Conservation (phyloP, 2,797 vertebrate genomes). For the Anguilla pacifica region DNA sequence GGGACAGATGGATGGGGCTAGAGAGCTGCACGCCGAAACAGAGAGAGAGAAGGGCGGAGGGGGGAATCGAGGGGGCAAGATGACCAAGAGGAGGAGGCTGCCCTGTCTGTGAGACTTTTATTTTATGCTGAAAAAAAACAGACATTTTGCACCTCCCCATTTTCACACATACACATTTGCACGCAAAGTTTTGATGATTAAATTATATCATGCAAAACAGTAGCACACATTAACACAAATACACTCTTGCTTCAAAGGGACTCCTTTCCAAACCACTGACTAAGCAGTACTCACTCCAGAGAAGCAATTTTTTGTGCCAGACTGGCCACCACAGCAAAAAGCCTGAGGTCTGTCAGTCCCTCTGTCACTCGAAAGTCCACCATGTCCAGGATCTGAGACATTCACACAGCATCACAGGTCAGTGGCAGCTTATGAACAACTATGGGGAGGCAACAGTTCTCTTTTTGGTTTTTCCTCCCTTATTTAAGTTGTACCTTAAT, state of each 20-base stretch:
- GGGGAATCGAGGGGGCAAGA: background rate
- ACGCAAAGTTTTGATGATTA: background rate
- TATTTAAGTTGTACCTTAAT: background rate
- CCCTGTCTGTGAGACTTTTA: background rate
- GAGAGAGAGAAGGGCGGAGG: conserved; percentile 38
- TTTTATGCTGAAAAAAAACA: background rate
- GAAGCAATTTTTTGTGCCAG: conserved; percentile 88
- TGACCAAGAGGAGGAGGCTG: background rate
- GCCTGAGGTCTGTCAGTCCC: conserved; percentile 88
- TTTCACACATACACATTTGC: background rate
- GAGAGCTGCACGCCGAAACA: conserved; percentile 47
- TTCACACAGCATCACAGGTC: conserved; percentile 46
- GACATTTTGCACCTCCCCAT: conserved; percentile 47
- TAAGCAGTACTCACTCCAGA: conserved; percentile 82
- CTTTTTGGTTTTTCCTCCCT: background rate
- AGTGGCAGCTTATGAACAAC: background rate
- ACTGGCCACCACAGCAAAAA: conserved; percentile 88
- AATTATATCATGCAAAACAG: background rate
- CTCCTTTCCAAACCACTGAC: conserved; percentile 71
- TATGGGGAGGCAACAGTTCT: background rate
- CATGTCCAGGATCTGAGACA: conserved; percentile 87
- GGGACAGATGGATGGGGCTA: conserved; percentile 76
- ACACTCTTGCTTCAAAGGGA: background rate
- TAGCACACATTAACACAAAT: background rate
- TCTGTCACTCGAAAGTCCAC: conserved; percentile 92